Evolutionary conservation across 1,140 invertebrate species (phyloP).

Genomic region (Triops cancriformis): DNA sequence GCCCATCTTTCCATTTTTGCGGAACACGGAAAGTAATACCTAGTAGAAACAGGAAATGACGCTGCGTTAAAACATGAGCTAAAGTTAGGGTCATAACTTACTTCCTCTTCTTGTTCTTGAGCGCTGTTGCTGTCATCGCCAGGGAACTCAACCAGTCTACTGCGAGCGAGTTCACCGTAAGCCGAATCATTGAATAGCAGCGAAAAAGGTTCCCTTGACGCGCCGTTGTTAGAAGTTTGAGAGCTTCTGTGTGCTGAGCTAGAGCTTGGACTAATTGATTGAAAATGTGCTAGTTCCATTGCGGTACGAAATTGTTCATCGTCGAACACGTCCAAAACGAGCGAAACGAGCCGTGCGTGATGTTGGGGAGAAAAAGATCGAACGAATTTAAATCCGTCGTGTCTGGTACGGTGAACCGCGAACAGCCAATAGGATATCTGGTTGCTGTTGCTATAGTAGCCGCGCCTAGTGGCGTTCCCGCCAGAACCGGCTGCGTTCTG

Average conservation of each 20-base stretch:
- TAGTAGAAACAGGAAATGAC: constrained; percentile 4
- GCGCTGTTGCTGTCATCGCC: neutral
- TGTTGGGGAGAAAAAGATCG: neutral
- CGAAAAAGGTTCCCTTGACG: neutral
- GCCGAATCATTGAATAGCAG: neutral
- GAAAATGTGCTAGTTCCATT: neutral
- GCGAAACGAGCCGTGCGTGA: no score
- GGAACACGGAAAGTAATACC: constrained; percentile 32
- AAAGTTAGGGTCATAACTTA: neutral
- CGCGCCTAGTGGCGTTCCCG: neutral
- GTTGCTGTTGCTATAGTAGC: neutral
- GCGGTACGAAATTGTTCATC: neutral
- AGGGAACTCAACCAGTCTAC: neutral
- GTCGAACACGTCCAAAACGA: no score
- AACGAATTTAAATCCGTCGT: neutral
- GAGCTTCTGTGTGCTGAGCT: neutral
- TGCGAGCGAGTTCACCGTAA: neutral
- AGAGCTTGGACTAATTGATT: neutral
- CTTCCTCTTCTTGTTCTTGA: neutral
- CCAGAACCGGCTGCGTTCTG: neutral
- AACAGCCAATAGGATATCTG: neutral
- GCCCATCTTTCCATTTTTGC: constrained; percentile 46
- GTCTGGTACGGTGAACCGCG: neutral
- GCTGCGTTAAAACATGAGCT: neutral
- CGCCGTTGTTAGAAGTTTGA: neutral